Base-by-base conservation (phyloP, 2,888 invertebrate genomes). In the Brachylomia viminalis region DNA sequence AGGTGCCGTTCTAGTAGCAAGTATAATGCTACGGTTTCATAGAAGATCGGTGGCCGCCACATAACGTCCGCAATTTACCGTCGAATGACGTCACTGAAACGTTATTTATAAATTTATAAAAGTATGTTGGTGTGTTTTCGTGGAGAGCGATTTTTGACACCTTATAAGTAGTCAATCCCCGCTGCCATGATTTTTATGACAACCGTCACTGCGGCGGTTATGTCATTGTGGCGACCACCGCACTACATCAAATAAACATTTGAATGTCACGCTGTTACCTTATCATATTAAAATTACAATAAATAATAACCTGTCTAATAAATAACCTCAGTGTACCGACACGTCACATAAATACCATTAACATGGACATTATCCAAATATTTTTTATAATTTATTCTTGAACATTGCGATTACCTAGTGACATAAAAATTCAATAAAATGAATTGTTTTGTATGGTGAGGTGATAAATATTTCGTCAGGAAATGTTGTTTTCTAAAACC, bases 301-400 rank as follows among this genome's bases (percentile, higher is more conserved):
- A 82, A 38, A 75, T 82, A 52, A 13, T 69, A 45, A 49, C 38
- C 42, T 0, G 8, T 45, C 7, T n/a, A 17, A n/a, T 61, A 65
- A 27, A 78, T 56, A 61, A 56, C 27, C 27, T n/a, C 49, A 77
- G n/a, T 77, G 42, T 62, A n/a, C 5, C 38, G 4, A 58, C n/a
- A 68, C 59, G 52, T 66, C 65, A 54, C 20, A 11, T 45, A 15
- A 45, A 54, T 30, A 47, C 17, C 33, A 86, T 77, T 72, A 82
- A 49, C n/a, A n/a, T 49, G 54, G 58, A 70, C 70, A 67, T 52
- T 33, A 62, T 58, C 42, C 23, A 72, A 62, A 66, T 62, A 30
- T 62, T 83, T 27, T 8, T 56, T 86, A 82, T 85, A 69, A 69
- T 30, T 54, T 52, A 65, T 66, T 76, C 42, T 42, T 11, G 11